Evolutionary conservation across 2,113 vertebrate genomes (phyloP), one percentile per base, ranked within the genome.

Genomic region (Triplophysa dalaica): DNA sequence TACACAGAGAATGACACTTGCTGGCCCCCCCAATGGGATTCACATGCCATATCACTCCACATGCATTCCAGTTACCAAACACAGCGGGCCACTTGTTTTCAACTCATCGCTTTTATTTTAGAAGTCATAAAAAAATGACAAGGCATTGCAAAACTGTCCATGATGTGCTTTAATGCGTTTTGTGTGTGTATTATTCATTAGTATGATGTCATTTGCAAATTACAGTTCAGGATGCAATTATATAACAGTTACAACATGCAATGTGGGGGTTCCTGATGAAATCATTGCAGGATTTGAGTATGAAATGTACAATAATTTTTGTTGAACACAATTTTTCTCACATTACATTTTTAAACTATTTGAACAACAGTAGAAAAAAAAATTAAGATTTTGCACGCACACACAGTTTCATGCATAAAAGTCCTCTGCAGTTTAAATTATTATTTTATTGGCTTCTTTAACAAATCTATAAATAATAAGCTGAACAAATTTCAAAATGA

Each of bases 21-120:
- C 63, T 68, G 60, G 66, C 13, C 29, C n/a, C n/a, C 66, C 38
- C n/a, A 43, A 75, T 81, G 80, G 87, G 74, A 77, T 80, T 87
- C 80, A 77, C 17, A 81, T 81, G 19, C n/a, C 33, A 4, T 22
- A 48, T 70, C 61, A 26, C 60, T 83, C 50, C 24, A 80, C 33
- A 64, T n/a, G n/a, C 81, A 84, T 78, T 82, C 65, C 73, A 75
- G 26, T 72, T 58, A 70, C 26, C 58, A 73, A 75, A n/a, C 45
- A 50, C 73, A 81, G 22, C 52, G 38, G 19, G 73, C 82, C 64
- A 58, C 81, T 52, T 21, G 2, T 77, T 77, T 79, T 38, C 73
- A 58, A 19, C 68, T 72, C 2, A 13, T 52, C n/a, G 13, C 77
- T 80, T 78, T 82, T 54, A 84, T 50, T 21, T 68, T 17, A 82